Evolutionary conservation across 2,113 vertebrate genomes (phyloP), one percentile per base, ranked within the genome.

Genomic region (Rhabdomys dilectus): DNA sequence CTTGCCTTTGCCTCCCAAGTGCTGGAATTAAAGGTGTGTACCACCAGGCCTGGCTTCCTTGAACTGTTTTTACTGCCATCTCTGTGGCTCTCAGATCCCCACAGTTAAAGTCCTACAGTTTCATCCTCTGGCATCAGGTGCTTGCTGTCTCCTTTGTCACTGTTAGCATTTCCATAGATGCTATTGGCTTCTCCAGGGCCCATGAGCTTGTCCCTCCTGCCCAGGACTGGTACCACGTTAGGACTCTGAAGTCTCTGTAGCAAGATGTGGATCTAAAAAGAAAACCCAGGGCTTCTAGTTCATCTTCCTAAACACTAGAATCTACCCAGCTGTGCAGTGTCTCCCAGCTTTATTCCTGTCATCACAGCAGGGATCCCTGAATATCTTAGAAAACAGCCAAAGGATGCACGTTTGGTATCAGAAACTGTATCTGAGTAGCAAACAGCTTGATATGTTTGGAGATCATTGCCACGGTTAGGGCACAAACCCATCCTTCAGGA

Each of bases 31-130:
- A 66, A 66, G 29, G 64, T 12, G 0, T 66, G 64, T 4, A 5
- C 24, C 64, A 34, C 12, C 29, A 34, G 29, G 29, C 12, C 64
- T 1, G 10, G 29, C 29, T 76, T 48, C 17, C 62, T 48, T 86
- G 84, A 86, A 66, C 84, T 48, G 10, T 36, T 36, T 39, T 58
- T 76, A 8, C 34, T 53, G 60, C 12, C 11, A 24, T 45, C 13
- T 78, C 0, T 0, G 21, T 34, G 73, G 15, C 64, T 87, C 17
- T 60, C 45, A 62, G 0, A 82, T 81, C 62, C 34, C 34, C 13
- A 22, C n/a, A 39, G 16, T 31, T 56, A 0, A 0, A 0, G 21
- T 10, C 89, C 16, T n/a, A 45, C 45, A 45, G 1, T 29, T 17
- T 26, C 12, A 8, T 3, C 86, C 48, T 51, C 26, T 45, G 17